Evolutionary conservation across 1,140 invertebrate species (phyloP).

Genomic region (Linepithema humile): DNA sequence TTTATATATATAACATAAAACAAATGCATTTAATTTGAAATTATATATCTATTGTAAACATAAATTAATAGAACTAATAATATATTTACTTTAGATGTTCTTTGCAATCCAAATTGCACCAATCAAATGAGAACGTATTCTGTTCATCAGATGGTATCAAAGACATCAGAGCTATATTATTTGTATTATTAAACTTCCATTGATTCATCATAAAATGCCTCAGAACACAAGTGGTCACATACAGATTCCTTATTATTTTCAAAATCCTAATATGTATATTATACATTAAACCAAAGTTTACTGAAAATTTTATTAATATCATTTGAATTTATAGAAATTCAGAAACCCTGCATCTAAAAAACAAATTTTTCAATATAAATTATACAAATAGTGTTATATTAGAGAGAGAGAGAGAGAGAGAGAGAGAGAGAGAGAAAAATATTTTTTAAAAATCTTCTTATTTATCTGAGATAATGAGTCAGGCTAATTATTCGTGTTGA

Average conservation of each 20-base stretch:
- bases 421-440: no score
- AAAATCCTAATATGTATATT: conserved; percentile 86
- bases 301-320: background rate
- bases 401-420: no score
- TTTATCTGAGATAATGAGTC: no score
- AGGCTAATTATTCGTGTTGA: no score
- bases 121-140: conserved; percentile 87
- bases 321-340: background rate
- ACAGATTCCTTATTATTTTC: conserved; percentile 91
- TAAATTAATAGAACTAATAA: no score
- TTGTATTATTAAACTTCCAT: conserved; percentile 92
- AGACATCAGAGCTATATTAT: conserved; percentile 71
- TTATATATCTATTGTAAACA: no score
- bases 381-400: no score
- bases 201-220: conserved; percentile 92
- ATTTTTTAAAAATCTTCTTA: no score
- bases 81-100: conserved; percentile 79
- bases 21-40: no score
- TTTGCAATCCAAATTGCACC: conserved; percentile 65
- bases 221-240: conserved; percentile 90
- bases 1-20: no score
- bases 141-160: conserved; percentile 12
- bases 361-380: background rate
- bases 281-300: background rate
- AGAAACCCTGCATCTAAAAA: background rate